Conservation (phyloP, 2,888 invertebrate genomes). For the Bembecia ichneumoniformis region DNA sequence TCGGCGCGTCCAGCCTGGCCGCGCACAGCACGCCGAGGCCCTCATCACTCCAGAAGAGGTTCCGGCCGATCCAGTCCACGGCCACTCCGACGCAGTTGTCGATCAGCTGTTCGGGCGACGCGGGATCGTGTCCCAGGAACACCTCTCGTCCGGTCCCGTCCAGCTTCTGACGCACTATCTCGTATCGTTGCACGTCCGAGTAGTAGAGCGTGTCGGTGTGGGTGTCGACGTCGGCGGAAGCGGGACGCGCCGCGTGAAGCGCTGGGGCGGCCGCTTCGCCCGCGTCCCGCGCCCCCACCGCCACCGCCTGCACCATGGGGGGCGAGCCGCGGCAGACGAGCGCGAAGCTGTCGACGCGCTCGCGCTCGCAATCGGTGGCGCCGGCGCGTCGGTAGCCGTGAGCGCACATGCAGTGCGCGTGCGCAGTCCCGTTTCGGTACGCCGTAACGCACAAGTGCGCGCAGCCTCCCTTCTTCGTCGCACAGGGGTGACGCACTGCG, state of each 20-base stretch:
- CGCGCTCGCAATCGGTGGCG: conserved; percentile 74
- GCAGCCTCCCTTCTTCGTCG: conserved; percentile 77
- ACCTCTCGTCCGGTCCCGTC: conserved; percentile 72
- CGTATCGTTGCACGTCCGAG: conserved; percentile 68
- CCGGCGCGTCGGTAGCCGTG: conserved; percentile 77
- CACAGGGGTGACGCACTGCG: conserved; percentile 76
- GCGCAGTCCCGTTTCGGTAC: conserved; percentile 52
- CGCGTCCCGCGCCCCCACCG: conserved; percentile 42
- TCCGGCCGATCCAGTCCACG: conserved; percentile 82
- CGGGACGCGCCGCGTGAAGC: conserved; percentile 75
- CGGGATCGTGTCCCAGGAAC: conserved; percentile 64
- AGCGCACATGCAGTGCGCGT: conserved; percentile 79
- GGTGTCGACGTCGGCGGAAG: conserved; percentile 79
- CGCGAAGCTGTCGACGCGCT: conserved; percentile 75
- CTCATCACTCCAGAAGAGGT: conserved; percentile 89
- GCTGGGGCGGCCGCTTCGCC: conserved; percentile 80
- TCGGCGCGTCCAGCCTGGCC: conserved; percentile 73
- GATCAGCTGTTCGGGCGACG: conserved; percentile 24
- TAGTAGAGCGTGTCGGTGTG: conserved; percentile 75
- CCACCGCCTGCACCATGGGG: conserved; percentile 79
- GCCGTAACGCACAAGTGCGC: conserved; percentile 82
- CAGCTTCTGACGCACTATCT: conserved; percentile 76
- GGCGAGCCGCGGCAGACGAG: conserved; percentile 65
- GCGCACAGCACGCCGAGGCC: conserved; percentile 78
- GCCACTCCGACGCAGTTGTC: conserved; percentile 82